phyloP scores from a whole-genome alignment of 2,888 invertebrate genomes.

The Amphipoea lucens region DNA sequence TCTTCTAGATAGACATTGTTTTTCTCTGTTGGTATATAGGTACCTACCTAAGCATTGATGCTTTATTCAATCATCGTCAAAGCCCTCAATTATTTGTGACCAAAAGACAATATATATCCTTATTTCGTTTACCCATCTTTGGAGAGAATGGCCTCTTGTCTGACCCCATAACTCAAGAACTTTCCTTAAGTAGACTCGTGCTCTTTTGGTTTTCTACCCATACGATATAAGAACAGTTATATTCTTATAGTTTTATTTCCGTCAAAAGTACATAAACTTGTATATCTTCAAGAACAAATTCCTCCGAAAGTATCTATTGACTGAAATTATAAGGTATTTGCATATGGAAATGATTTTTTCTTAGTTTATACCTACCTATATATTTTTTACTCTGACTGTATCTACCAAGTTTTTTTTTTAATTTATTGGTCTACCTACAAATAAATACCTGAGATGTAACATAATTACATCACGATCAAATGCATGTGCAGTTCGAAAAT shows the following conservation, averaged over 20 bases:
- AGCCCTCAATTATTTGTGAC: not conserved
- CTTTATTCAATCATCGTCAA: not conserved
- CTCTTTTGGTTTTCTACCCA: not conserved
- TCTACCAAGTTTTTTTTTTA: not conserved
- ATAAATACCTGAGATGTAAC: not conserved
- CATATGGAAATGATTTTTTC: not conserved
- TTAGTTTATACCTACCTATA: too few species aligned
- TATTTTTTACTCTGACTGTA: not conserved
- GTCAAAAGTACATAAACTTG: not conserved
- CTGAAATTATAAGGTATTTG: not conserved
- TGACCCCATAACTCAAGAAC: not conserved
- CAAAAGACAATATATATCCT: not conserved
- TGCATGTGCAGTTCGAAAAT: not conserved
- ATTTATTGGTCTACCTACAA: not conserved
- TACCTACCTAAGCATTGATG: not conserved
- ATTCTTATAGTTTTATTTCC: not conserved
- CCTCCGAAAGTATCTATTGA: not conserved
- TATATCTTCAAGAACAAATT: not conserved
- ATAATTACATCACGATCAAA: not conserved
- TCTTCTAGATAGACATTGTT: not conserved
- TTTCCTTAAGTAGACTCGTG: not conserved
- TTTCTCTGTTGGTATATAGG: not conserved
- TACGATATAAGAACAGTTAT: not conserved
- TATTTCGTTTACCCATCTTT: slow-evolving; percentile 13
- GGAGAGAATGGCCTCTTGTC: not conserved